Evolutionary conservation across 2,888 invertebrate genomes (phyloP).

Genomic region (Andrena fulva): DNA sequence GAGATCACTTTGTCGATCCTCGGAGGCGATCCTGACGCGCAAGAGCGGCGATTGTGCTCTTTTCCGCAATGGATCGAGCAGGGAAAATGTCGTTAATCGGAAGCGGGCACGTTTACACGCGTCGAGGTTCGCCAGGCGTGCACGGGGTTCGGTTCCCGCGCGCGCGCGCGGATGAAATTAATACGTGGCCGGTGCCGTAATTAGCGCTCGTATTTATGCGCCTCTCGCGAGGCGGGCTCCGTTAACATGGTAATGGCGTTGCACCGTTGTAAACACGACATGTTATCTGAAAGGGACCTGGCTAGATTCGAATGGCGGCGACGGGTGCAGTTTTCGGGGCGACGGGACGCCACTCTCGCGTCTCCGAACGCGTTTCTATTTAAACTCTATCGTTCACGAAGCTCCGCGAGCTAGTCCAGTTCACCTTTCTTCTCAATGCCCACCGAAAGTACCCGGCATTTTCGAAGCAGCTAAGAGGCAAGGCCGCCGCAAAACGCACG

Average conservation of each 20-base stretch:
- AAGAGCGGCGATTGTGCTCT: background rate
- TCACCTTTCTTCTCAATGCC: background rate
- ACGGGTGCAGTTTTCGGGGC: constrained; percentile 17
- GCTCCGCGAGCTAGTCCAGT: background rate
- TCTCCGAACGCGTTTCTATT: background rate
- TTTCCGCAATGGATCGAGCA: constrained; percentile 25
- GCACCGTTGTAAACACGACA: constrained; percentile 74
- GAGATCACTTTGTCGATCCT: background rate
- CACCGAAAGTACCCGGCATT: background rate
- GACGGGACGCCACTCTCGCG: constrained; percentile 3
- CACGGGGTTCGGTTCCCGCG: constrained; percentile 48
- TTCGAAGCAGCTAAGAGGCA: background rate
- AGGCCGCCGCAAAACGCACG: background rate
- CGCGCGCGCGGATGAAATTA: constrained; percentile 65
- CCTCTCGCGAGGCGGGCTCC: constrained; percentile 67
- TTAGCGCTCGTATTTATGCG: constrained; percentile 76
- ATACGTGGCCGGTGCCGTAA: constrained; percentile 73
- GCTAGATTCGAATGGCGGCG: constrained; percentile 45
- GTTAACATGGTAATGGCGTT: constrained; percentile 75
- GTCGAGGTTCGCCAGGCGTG: constrained; percentile 35
- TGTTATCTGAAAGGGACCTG: constrained; percentile 66
- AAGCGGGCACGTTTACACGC: constrained; percentile 57
- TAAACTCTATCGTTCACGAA: too few relatives aligned
- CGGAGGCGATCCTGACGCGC: background rate
- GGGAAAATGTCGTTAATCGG: constrained; percentile 60